Evolutionary conservation across 1,140 invertebrate genomes (phyloP).

Genomic region (Nebria ingens): DNA sequence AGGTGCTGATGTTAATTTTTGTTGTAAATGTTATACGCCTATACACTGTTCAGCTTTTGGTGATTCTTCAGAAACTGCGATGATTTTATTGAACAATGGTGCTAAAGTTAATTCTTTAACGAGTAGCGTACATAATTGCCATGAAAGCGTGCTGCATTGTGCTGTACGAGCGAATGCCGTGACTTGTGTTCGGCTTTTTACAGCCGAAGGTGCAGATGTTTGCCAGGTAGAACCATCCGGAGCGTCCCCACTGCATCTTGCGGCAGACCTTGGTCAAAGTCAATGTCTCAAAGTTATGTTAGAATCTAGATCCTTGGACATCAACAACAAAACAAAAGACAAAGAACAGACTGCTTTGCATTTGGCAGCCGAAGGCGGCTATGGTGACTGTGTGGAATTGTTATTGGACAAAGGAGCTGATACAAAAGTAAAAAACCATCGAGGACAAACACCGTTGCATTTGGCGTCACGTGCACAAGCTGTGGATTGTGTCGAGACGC

Average conservation of each 20-base stretch:
- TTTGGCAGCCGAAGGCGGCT: constrained; percentile 68
- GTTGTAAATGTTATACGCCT: constrained; percentile 57
- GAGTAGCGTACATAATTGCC: constrained; percentile 47
- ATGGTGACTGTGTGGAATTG: constrained; percentile 58
- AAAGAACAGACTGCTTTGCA: constrained; percentile 67
- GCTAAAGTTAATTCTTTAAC: constrained; percentile 42
- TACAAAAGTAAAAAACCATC: constrained; percentile 55
- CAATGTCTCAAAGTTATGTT: constrained; percentile 57
- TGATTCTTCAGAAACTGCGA: constrained; percentile 59
- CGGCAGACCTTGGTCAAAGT: constrained; percentile 60
- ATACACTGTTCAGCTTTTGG: constrained; percentile 74
- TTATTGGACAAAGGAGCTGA: constrained; percentile 62
- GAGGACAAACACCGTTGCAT: constrained; percentile 68
- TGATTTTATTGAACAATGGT: constrained; percentile 55
- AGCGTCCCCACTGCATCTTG: constrained; percentile 64
- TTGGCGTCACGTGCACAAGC: constrained; percentile 64
- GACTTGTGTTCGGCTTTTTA: constrained; percentile 60
- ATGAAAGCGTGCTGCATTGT: constrained; percentile 66
- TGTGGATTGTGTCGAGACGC: constrained; percentile 62
- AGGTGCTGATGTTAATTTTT: constrained; percentile 55
- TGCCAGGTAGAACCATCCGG: constrained; percentile 59
- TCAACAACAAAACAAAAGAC: constrained; percentile 51
- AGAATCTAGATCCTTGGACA: constrained; percentile 48
- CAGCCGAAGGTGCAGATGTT: constrained; percentile 55
- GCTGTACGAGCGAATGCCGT: constrained; percentile 63